Base-by-base conservation (phyloP, 2,888 invertebrate genomes). In the Eumerus sabulonum region DNA sequence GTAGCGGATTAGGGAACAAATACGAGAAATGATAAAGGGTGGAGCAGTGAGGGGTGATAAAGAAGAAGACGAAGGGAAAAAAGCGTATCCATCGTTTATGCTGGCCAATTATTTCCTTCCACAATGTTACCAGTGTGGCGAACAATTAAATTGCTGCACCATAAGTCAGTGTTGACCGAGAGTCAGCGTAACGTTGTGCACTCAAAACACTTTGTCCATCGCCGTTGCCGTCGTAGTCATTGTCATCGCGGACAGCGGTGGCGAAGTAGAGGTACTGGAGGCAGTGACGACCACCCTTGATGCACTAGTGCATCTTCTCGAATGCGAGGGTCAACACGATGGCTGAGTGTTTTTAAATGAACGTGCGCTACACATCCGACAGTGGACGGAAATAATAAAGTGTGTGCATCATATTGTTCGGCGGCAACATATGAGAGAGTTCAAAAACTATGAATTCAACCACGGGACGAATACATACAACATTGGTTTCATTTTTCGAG, bases 71-170 rank as follows among this genome's bases (percentile, higher is more conserved):
- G 50, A 27, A 54, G 27, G 7, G 27, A 27, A 27, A 27, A 27
- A 27, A n/a, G n/a, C n/a, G 27, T 27, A 27, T 27, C 2, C 27
- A 27, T 59, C 45, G 16, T 59, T 27, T 63, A 64, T 71, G 71
- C 45, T 54, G 76, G 63, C 76, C 76, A 76, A 76, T 76, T 76
- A 76, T 76, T 76, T 76, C 76, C 64, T 71, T 76, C 76, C 76
- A 71, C 76, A 76, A 76, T 71, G 64, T 71, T 76, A 76, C 71
- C 64, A 71, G 71, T 64, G 76, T 71, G 76, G 76, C 40, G 76
- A 71, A 71, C 76, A 76, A 76, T 76, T 76, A 76, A 76, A 76
- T 76, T 76, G 76, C 71, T 54, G 71, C 76, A 71, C 76, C 76
- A 76, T 76, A 71, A 71, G 76, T 76, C 76, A 76, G 59, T n/a